Percentiles rank a stretch among this genome's conserved stretches.
Evolutionary conservation across 2,888 invertebrate genomes (phyloP).

Genomic region (Malacosoma neustria): DNA sequence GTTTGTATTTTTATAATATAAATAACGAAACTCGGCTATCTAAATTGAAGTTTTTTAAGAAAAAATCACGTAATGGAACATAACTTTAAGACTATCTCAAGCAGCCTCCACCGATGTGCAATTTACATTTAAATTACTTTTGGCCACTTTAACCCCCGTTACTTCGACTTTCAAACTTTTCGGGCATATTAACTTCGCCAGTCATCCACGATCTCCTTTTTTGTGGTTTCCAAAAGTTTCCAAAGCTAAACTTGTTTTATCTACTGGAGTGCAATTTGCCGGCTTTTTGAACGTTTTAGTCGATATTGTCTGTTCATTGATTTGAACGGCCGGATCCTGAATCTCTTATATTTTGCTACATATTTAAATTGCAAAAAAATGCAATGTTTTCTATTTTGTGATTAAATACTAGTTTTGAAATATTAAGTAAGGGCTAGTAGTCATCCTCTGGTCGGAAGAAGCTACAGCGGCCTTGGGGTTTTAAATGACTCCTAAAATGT

Average conservation of each 20-base stretch:
- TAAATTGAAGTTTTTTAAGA: not conserved
- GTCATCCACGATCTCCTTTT: not conserved
- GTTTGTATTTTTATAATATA: too few relatives aligned
- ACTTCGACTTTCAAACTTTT: not conserved
- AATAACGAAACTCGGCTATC: constrained; percentile 6
- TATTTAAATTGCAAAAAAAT: too few relatives aligned
- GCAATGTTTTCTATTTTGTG: too few relatives aligned
- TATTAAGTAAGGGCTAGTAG: too few relatives aligned
- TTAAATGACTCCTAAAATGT: too few relatives aligned
- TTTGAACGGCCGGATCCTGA: too few relatives aligned
- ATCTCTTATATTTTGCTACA: too few relatives aligned
- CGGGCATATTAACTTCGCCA: not conserved
- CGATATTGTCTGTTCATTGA: not conserved
- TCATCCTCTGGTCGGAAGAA: too few relatives aligned
- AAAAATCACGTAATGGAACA: not conserved
- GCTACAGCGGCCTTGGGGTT: too few relatives aligned
- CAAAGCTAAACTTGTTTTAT: not conserved
- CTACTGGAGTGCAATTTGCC: not conserved
- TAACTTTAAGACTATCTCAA: not conserved
- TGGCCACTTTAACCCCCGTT: not conserved
- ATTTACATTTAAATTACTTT: not conserved
- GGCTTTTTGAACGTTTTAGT: not conserved
- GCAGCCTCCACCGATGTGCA: not conserved
- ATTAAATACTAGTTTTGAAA: too few relatives aligned
- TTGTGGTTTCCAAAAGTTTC: not conserved